Evolutionary conservation across 2,113 vertebrate species (phyloP).

Genomic region (Ifrita kowaldi): DNA sequence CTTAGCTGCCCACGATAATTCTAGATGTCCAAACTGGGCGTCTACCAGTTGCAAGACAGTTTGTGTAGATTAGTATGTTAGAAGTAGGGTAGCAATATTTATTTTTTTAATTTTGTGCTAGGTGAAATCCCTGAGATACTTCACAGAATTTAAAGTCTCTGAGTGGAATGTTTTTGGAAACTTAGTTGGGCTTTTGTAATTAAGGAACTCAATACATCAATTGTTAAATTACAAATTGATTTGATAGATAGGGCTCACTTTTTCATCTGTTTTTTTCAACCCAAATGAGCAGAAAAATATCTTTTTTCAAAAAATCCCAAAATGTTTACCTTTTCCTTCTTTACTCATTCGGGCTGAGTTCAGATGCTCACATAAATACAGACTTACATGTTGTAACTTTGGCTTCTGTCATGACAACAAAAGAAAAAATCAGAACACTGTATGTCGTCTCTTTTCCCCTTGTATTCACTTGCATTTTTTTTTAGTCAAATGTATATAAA

Average conservation of each 20-base stretch:
- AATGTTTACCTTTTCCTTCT: background rate
- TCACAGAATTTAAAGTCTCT: background rate
- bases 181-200: background rate
- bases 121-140: background rate
- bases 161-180: background rate
- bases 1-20: background rate
- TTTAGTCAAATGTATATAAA: background rate
- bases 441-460: background rate
- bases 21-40: background rate
- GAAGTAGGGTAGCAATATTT: background rate
- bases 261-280: background rate
- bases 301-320: background rate
- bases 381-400: background rate
- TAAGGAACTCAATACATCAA: background rate
- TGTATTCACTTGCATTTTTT: background rate
- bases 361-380: background rate
- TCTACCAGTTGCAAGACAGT: background rate
- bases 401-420: background rate
- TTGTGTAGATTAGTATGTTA: background rate
- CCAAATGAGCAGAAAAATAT: background rate
- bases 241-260: background rate
- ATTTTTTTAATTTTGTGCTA: background rate
- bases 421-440: background rate
- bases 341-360: background rate
- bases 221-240: background rate